Evolutionary conservation across 2,113 vertebrate genomes (phyloP), one percentile per base, ranked within the genome.

Genomic region (Microtus ochrogaster): DNA sequence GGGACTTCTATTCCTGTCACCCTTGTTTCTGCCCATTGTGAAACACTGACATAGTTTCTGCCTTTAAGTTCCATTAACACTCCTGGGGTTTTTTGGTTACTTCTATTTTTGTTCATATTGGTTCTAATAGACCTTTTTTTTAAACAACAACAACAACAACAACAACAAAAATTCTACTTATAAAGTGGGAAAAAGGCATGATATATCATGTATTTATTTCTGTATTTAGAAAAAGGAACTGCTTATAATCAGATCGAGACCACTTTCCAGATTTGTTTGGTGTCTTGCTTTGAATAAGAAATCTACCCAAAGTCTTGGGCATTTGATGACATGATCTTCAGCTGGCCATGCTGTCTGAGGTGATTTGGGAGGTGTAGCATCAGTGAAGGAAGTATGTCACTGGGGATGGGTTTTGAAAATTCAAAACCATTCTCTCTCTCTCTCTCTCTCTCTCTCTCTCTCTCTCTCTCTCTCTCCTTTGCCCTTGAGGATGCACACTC

Each of bases 181-280:
- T 66, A 84, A 76, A n/a, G 36, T 90, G 5, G 66, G 28, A 81
- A 90, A 90, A 84, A 77, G 72, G 33, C 4, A 19, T 24, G 5
- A 66, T 82, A 58, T 28, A 74, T 26, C 39, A 65, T 39, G 2
- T 44, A 10, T 83, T 85, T 16, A 30, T 66, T 85, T 92, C 36
- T 77, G 68, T 76, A 26, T 55, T 72, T 47, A n/a, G 21, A 55
- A 68, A 13, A 72, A 61, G 36, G 30, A 77, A 24, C 90, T 73
- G 7, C 7, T 90, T 22, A 88, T 74, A 52, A 2, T 66, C 22
- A 36, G 2, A 8, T 52, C 16, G 21, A 58, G 55, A 39, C 82
- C 74, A 66, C 68, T 81, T n/a, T 92, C 81, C 52, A 97, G 2
- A 82, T 95, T 89, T 89, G 17, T 1, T 87, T 97, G 21, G 4